Conservation (phyloP, 2,797 vertebrate species). For the Adrianichthys oophorus region DNA sequence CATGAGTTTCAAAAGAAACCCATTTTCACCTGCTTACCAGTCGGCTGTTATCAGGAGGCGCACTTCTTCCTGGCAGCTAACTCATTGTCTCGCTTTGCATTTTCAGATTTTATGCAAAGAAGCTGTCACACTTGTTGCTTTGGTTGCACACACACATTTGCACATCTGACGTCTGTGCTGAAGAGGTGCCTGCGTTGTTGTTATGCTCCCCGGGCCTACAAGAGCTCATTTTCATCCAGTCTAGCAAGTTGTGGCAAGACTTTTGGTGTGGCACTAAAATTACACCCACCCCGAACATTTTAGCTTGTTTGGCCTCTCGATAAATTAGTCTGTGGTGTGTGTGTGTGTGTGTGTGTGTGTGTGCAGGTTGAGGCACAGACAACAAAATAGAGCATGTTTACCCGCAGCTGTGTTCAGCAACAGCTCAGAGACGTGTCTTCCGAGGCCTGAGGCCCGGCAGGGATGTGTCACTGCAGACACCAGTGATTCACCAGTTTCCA, state of each 20-base stretch:
- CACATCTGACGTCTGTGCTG: conserved; percentile 4
- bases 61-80: background rate
- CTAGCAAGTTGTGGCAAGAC: conserved; percentile 65
- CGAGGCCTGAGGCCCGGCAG: conserved; percentile 40
- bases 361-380: conserved; percentile 65
- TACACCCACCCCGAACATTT: conserved; percentile 45
- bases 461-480: conserved; percentile 47
- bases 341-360: conserved; percentile 15
- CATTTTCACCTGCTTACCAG: background rate
- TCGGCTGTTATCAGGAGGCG: background rate
- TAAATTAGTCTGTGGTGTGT: conserved; percentile 5
- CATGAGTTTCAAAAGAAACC: background rate
- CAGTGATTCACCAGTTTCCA: conserved; percentile 47
- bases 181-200: conserved; percentile 22
- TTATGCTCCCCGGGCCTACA: conserved; percentile 24
- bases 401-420: conserved; percentile 71
- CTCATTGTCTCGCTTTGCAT: background rate
- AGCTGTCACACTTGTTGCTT: background rate
- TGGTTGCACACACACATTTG: background rate
- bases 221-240: conserved; percentile 34
- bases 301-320: conserved; percentile 39
- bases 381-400: conserved; percentile 75
- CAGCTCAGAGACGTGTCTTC: conserved; percentile 37
- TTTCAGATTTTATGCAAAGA: background rate
- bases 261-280: conserved; percentile 50